Percentiles rank a stretch among this genome's conserved stretches.
Evolutionary conservation across 2,113 vertebrate genomes (phyloP).

Genomic region (Pelmatolapia mariae): DNA sequence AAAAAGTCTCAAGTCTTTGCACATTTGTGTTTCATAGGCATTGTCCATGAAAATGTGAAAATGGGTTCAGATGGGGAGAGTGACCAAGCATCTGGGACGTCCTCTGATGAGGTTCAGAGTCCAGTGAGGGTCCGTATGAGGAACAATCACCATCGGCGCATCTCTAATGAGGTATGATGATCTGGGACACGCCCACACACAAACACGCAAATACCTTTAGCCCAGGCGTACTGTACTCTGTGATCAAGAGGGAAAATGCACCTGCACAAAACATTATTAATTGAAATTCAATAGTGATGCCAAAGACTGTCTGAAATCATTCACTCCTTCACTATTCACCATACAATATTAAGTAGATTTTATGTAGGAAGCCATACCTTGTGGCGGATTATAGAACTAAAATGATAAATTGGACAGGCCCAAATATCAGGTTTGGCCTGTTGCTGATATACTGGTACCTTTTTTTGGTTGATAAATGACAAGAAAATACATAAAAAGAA

Average conservation of each 20-base stretch:
- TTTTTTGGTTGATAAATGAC: neutral
- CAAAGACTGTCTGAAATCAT: neutral
- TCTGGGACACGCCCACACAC: neutral
- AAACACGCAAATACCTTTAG: neutral
- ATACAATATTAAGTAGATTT: neutral
- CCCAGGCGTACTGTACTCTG: neutral
- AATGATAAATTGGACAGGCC: neutral
- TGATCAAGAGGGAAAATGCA: neutral
- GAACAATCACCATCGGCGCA: slow-evolving; percentile 72
- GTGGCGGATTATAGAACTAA: neutral
- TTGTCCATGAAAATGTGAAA: slow-evolving; percentile 74
- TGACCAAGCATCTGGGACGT: slow-evolving; percentile 72
- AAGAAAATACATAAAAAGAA: neutral
- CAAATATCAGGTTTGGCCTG: neutral
- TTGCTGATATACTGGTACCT: neutral
- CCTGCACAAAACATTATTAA: neutral
- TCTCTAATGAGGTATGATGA: slow-evolving; percentile 68
- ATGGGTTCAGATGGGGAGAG: slow-evolving; percentile 76
- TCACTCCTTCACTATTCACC: neutral
- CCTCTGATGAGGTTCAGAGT: slow-evolving; percentile 73
- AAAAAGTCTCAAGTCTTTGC: neutral
- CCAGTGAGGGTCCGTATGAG: slow-evolving; percentile 74
- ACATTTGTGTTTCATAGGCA: slow-evolving; percentile 44
- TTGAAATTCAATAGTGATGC: neutral
- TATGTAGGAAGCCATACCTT: neutral